Evolutionary conservation across 2,797 vertebrate genomes (phyloP).

Genomic region (Nannoperca obscura): DNA sequence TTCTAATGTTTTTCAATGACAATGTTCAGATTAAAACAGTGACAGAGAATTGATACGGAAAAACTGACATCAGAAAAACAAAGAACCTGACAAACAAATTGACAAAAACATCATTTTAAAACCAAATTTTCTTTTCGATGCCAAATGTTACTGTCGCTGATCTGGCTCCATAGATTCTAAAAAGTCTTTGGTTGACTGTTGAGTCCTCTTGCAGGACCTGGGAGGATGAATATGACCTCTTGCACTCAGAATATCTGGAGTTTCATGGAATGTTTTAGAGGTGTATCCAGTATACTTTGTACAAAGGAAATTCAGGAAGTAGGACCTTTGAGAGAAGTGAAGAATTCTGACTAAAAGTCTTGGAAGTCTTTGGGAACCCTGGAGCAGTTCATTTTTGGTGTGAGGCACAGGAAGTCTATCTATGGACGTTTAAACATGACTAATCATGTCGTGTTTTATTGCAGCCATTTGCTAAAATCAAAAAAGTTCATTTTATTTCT

Average conservation of each 20-base stretch:
- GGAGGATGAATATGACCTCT: not conserved
- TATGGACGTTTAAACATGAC: not conserved
- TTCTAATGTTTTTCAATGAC: too few species aligned
- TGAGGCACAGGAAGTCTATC: not conserved
- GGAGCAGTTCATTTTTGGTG: not conserved
- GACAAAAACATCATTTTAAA: too few species aligned
- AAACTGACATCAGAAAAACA: too few species aligned
- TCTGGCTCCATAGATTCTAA: not conserved
- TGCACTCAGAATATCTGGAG: not conserved
- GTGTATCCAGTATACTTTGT: not conserved
- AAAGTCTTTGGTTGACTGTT: not conserved
- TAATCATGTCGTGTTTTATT: not conserved
- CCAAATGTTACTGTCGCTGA: too few species aligned
- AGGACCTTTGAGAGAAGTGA: not conserved
- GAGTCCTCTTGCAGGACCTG: not conserved
- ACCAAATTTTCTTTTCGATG: too few species aligned
- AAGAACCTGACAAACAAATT: too few species aligned
- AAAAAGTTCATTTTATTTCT: too few species aligned
- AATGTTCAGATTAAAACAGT: too few species aligned
- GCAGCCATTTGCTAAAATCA: too few species aligned
- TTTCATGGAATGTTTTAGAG: conserved; percentile 1
- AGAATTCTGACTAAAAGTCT: not conserved
- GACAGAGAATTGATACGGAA: too few species aligned
- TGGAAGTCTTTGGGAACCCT: not conserved
- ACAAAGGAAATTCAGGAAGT: not conserved